Base-by-base conservation (phyloP, 2,888 invertebrate genomes). In the Psococerastis gibbosa region DNA sequence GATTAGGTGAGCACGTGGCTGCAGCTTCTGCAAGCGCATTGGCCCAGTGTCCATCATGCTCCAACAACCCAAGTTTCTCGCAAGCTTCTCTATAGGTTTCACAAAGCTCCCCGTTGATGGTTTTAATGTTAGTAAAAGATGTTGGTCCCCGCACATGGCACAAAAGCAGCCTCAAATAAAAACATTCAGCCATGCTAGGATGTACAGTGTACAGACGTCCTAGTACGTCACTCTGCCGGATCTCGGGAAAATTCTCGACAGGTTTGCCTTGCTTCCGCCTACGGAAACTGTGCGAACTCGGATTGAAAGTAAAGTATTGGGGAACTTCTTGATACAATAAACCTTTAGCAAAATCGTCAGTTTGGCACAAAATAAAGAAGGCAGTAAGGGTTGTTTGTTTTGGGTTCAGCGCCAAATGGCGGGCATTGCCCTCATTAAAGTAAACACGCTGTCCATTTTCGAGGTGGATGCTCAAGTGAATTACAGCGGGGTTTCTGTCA, bases 371-470 rank as follows among this genome's bases (percentile, higher is more conserved):
- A 41, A 43, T 44, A 20, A 51, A 54, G 49, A 48, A 53, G 43
- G 42, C 48, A 46, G 23, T 50, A 48, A 49, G 46, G 11, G 49
- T 53, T 43, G 49, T 47, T 15, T 31, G 15, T 32, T 48, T 45
- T 13, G 44, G 18, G 8, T 8, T 8, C 3, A 27, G 11, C 6
- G 47, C 46, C 44, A 32, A 35, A 22, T 45, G 8, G 17, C 18
- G 43, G 23, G 32, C 45, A 47, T 51, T 53, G 16, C 43, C 44
- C 18, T 42, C 22, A 22, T 49, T 52, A 45, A 53, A 52, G 38
- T 48, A 50, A 5, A 53, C 52, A 3, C 52, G 48, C 46, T 56
- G 55, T 6, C 53, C 54, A 50, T 53, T 56, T 52, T 54, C 52
- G 45, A 56, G 48, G 45, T 56, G 53, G 1, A 55, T 49, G 42